Evolutionary conservation across 2,113 vertebrate genomes (phyloP), one percentile per base, ranked within the genome.

Genomic region (Lutjanus erythropterus): DNA sequence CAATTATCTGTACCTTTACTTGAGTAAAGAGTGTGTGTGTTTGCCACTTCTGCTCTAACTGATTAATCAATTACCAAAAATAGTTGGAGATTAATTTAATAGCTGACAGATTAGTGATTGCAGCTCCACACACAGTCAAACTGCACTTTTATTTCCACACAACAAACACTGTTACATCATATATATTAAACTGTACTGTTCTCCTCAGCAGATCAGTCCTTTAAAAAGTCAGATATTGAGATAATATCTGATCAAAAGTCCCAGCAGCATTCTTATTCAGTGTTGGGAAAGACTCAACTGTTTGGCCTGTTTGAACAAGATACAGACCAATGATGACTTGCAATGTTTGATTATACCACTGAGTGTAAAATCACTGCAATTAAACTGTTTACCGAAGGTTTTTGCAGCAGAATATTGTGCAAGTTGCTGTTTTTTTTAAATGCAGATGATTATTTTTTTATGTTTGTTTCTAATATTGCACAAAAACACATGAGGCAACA

Each of bases 281-380:
- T 77, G 46, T 61, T 81, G 44, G 37, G 71, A 82, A 88, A 85
- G 21, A 59, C 37, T 88, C 9, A n/a, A n/a, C n/a, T 29, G 9
- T 16, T 49, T 50, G 69, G 37, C 77, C 46, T 85, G 88, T 88
- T 92, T 77, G 52, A 80, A 89, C 86, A 92, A 76, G 89, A 83
- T 31, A 80, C 50, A 27, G 14, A 39, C n/a, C 10, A 18, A 44
- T 50, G 65, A 27, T 47, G 49, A 68, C n/a, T 68, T 29, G 23
- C 9, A 27, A 11, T 18, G 29, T 67, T 52, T 21, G 31, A 35
- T 18, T 29, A 5, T 2, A 14, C 27, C n/a, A 25, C 49, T 21
- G 47, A 31, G 6, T 25, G 3, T 37, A 37, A 25, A 37, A 49
- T 65, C 35, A 50, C 64, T 64, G 37, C 35, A 29, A 12, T 15